Percentiles rank a stretch among this genome's conserved stretches.
phyloP scores from a whole-genome alignment of 92 coral and sea anemone species.

The Metridium senile region DNA sequence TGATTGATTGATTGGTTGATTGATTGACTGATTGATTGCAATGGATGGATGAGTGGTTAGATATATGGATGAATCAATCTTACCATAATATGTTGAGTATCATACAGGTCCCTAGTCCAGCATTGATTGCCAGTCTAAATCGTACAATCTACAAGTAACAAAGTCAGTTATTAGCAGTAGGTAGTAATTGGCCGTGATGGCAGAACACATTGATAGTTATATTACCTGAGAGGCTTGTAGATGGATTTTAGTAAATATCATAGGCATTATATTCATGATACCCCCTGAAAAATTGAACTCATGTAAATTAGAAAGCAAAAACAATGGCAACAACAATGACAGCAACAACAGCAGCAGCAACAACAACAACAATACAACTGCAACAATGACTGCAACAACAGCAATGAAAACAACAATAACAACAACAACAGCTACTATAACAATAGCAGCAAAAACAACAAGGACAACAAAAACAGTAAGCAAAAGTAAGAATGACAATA shows the following conservation, averaged over 20 bases:
- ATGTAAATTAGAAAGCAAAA: neutral
- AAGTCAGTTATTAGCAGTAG: too few species aligned
- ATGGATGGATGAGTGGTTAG: too few species aligned
- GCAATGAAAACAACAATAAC: too few species aligned
- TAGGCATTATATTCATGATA: slow-evolving; percentile 48
- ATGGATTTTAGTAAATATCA: slow-evolving; percentile 42
- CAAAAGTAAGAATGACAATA: too few species aligned
- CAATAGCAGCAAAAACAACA: too few species aligned
- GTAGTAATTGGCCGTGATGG: too few species aligned
- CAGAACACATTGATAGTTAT: too few species aligned
- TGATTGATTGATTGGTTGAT: too few species aligned
- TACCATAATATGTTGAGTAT: slow-evolving; percentile 43
- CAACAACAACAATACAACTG: neutral
- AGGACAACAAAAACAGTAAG: too few species aligned
- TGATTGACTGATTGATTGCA: too few species aligned
- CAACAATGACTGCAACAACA: too few species aligned
- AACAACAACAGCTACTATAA: too few species aligned
- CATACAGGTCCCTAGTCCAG: slow-evolving; percentile 41
- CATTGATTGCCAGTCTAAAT: slow-evolving; percentile 36
- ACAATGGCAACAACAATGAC: neutral
- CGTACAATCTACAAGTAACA: slow-evolving; percentile 25
- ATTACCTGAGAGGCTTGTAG: slow-evolving; percentile 43
- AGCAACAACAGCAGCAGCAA: neutral
- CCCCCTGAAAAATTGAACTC: slow-evolving; percentile 23
- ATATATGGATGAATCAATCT: slow-evolving; percentile 1